Evolutionary conservation across 2,797 vertebrate genomes (phyloP).

Genomic region (Phalloptychus januarius): DNA sequence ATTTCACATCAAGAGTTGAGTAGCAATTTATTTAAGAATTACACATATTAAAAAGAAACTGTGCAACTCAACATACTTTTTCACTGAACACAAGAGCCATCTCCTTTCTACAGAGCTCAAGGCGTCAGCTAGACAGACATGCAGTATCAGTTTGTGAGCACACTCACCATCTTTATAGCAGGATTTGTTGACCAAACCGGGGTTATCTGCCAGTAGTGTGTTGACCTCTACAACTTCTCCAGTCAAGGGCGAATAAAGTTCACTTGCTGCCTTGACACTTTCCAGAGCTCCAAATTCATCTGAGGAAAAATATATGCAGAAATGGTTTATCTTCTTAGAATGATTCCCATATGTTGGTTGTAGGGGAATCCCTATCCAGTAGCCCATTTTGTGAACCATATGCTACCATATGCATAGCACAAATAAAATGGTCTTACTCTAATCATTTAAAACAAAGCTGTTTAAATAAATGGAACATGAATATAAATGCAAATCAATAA

Average conservation of each 20-base stretch:
- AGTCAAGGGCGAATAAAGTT: slow-evolving; percentile 93
- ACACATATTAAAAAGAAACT: no score
- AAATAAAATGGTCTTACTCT: not conserved
- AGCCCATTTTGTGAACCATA: not conserved
- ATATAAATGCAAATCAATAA: not conserved
- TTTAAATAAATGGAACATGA: not conserved
- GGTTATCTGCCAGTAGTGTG: slow-evolving; percentile 87
- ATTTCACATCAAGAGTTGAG: not conserved
- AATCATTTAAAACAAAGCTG: not conserved
- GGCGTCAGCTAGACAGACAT: not conserved
- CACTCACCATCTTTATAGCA: slow-evolving; percentile 96
- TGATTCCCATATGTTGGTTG: not conserved
- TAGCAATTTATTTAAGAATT: not conserved
- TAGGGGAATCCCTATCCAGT: no score
- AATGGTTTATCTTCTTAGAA: not conserved
- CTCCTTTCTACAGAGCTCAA: not conserved
- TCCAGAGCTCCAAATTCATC: slow-evolving; percentile 98
- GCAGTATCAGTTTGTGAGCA: not conserved
- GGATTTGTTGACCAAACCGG: slow-evolving; percentile 95
- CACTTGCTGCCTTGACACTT: slow-evolving; percentile 98
- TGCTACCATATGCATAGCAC: not conserved
- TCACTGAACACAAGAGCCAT: not conserved
- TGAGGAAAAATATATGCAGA: slow-evolving; percentile 48
- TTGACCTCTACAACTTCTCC: slow-evolving; percentile 95
- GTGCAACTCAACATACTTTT: not conserved